A percentile compares a stretch with the other conserved stretches of the same genome.
These are phyloP conservation scores for Sakesphorus luctuosus DNA, from an alignment of 2,113 vertebrate genomes.

Conservation along the genomic window DNA sequence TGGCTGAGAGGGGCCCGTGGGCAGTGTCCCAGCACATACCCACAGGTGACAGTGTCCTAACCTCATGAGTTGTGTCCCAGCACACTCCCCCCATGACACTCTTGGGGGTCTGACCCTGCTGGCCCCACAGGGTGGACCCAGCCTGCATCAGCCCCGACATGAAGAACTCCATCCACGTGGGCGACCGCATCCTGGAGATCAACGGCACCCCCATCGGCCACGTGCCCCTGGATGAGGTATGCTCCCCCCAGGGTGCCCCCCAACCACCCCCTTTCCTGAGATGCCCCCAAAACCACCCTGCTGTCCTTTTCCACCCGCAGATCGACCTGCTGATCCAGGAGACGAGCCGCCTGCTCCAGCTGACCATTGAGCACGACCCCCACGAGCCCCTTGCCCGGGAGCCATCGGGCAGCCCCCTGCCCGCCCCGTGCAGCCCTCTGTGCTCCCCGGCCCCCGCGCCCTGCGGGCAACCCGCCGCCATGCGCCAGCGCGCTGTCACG, in stretches of 20 bases:
- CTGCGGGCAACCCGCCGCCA: conserved; percentile 70
- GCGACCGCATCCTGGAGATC: conserved; percentile 95
- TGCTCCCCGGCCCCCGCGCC: conserved; percentile 75
- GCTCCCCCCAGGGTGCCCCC: fast-evolving
- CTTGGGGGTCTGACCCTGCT: fast-evolving
- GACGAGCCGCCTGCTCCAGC: conserved; percentile 92
- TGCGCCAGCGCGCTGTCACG: conserved; percentile 73
- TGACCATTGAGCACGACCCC: conserved; percentile 95
- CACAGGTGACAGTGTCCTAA: fast-evolving
- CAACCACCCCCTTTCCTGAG: fast-evolving
- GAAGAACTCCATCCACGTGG: conserved; percentile 95
- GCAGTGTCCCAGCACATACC: not conserved
- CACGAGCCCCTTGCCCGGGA: conserved; percentile 77
- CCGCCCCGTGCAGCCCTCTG: conserved; percentile 68
- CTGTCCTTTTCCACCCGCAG: conserved; percentile 58
- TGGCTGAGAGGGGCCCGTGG: not conserved
- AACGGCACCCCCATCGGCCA: conserved; percentile 94
- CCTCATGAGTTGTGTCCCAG: not conserved
- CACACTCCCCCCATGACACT: fast-evolving
- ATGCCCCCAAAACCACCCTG: not conserved
- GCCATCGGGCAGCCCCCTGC: conserved; percentile 71
- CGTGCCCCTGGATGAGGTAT: conserved; percentile 93
- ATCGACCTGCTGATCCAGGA: conserved; percentile 96
- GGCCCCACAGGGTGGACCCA: conserved; percentile 79
- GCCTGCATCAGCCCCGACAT: conserved; percentile 96